Evolutionary conservation across 2,113 vertebrate species (phyloP), one percentile per base, ranked within the genome.

Genomic region (Psilopogon haemacephalus): DNA sequence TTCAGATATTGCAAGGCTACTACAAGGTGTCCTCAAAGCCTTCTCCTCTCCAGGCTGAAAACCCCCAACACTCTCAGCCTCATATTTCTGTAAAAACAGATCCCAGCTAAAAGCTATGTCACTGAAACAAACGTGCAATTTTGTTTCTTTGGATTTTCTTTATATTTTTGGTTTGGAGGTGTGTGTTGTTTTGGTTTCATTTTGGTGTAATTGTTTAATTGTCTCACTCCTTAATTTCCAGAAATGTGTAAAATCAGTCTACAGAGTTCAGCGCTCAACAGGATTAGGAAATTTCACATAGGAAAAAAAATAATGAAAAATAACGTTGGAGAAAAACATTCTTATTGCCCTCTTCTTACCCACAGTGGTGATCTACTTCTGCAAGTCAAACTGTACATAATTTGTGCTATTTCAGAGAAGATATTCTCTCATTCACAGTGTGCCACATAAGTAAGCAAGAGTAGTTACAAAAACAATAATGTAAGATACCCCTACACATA

Each of bases 181-280:
- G 15, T 44, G 16, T 44, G 42, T 17, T 44, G 42, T 3, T 44
- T 44, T 44, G 6, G 42, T 44, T 44, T 44, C 15, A 16, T 44
- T 44, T 44, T 44, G 42, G 48, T 26, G 24, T 50, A 24, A 26
- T 26, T 50, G 48, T 13, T 50, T 24, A 92, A 89, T 77, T 84
- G 58, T 91, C 77, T 94, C 38, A 60, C 7, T 93, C 27, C 35
- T 94, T 95, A 70, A 95, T 90, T 96, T 95, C 35, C 65, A 93
- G 70, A 95, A 95, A 91, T 82, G 21, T 75, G 89, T n/a, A 78
- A 91, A 96, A 88, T 74, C 42, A 67, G 56, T 69, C 73, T 85
- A 79, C 15, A 94, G 83, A 79, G 50, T 95, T 94, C 73, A 94
- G 50, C 18, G 73, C 42, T 92, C 72, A 94, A 67, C 15, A 15